Percentiles rank a stretch among this genome's conserved stretches.
phyloP scores from a whole-genome alignment of 2,113 vertebrate species.

The Sakesphorus luctuosus region DNA sequence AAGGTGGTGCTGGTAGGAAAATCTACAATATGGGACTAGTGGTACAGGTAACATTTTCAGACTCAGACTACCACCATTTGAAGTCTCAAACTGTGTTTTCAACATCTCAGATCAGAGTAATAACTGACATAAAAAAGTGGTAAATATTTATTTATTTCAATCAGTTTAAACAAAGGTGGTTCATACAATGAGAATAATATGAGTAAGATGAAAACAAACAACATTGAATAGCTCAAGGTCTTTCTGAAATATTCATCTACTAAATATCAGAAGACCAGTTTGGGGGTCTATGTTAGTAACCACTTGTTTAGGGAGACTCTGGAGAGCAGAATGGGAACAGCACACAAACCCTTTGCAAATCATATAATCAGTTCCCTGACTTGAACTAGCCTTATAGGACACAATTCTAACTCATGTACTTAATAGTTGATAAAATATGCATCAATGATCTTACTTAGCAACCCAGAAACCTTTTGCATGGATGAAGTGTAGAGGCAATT shows the following conservation, averaged over 20 bases:
- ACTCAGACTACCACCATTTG: neutral
- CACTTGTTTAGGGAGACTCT: neutral
- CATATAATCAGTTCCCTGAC: neutral
- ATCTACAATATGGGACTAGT: neutral
- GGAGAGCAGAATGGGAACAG: neutral
- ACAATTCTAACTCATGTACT: neutral
- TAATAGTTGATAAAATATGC: neutral
- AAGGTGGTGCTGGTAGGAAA: neutral
- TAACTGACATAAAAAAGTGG: neutral
- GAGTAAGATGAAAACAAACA: neutral
- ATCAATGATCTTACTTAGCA: neutral
- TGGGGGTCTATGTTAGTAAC: neutral
- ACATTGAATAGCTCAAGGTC: neutral
- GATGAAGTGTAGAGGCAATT: neutral
- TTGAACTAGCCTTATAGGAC: neutral
- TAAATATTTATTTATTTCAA: neutral
- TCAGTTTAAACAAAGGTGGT: too few relatives aligned
- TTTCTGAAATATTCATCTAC: neutral
- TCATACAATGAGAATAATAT: neutral
- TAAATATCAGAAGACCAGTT: neutral
- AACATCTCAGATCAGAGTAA: neutral
- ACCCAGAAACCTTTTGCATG: neutral
- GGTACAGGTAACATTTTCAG: neutral
- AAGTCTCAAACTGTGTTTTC: neutral
- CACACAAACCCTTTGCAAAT: neutral